These are phyloP conservation scores for Linnaemya tessellans DNA, from an alignment of 2,888 invertebrate genomes.

Conservation along the genomic window DNA sequence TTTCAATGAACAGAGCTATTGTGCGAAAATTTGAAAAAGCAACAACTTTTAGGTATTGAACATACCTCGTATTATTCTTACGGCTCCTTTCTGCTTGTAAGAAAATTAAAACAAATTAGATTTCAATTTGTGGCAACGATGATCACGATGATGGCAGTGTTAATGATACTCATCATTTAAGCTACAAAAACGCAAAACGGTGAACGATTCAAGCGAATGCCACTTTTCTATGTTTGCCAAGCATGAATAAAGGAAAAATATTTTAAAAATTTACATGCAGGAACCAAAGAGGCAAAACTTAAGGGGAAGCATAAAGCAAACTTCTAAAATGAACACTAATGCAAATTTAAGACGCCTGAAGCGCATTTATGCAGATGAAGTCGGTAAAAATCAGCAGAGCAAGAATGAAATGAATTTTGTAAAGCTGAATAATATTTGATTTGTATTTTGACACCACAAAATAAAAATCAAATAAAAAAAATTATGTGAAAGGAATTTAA, in stretches of 20 bases:
- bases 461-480: constrained; percentile 37
- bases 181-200: constrained; percentile 52
- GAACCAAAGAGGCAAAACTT: too few relatives aligned
- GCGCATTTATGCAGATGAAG: constrained; percentile 26
- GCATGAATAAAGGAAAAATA: neutral
- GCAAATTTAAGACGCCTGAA: constrained; percentile 61
- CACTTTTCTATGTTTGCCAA: constrained; percentile 45
- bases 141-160: constrained; percentile 31
- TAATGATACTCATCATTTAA: constrained; percentile 48
- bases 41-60: too few relatives aligned
- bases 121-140: constrained; percentile 40
- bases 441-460: constrained; percentile 65
- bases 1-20: too few relatives aligned
- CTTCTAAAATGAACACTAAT: constrained; percentile 39
- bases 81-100: neutral
- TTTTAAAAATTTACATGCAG: constrained; percentile 51
- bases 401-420: constrained; percentile 34
- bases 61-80: neutral
- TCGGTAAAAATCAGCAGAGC: constrained; percentile 24
- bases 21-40: too few relatives aligned
- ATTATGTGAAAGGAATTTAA: neutral
- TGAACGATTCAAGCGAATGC: constrained; percentile 43
- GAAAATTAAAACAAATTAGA: constrained; percentile 36
- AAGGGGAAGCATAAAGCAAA: constrained; percentile 19
- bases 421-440: constrained; percentile 49